Evolutionary conservation across 1,140 invertebrate genomes (phyloP).

Genomic region (Drosophila varians): DNA sequence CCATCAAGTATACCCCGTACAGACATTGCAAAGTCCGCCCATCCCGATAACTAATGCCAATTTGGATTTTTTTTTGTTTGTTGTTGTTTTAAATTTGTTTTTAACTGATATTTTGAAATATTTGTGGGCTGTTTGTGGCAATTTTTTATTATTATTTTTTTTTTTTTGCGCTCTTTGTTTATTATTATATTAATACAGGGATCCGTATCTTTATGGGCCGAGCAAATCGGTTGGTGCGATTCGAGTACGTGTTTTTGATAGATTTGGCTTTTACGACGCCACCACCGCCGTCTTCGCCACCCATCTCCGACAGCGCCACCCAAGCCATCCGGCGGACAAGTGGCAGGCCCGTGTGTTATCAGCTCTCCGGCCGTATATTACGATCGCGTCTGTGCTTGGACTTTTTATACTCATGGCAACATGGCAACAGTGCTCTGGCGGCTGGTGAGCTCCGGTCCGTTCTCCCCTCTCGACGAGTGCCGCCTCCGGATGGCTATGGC

Average conservation of each 20-base stretch:
- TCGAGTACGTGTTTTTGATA: conserved; percentile 68
- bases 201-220: conserved; percentile 59
- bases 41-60: conserved; percentile 58
- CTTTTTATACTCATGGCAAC: conserved; percentile 28
- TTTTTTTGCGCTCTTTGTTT: conserved; percentile 68
- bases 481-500: no score
- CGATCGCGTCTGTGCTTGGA: conserved; percentile 35
- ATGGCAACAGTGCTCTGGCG: conserved; percentile 35
- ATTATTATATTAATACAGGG: conserved; percentile 55
- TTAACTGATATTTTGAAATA: conserved; percentile 39
- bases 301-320: neutral
- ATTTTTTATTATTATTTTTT: conserved; percentile 9
- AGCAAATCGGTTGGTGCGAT: conserved; percentile 51
- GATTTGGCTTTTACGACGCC: conserved; percentile 67
- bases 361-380: conserved; percentile 32
- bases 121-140: conserved; percentile 54
- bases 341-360: conserved; percentile 28
- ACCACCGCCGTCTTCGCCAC: neutral
- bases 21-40: conserved; percentile 47
- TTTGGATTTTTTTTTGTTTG: conserved; percentile 50
- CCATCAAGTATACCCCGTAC: conserved; percentile 1
- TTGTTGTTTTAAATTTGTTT: no score
- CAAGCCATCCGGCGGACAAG: conserved; percentile 12
- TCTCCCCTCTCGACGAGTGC: no score
- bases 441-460: no score